phyloP scores from a whole-genome alignment of 1,140 invertebrate genomes.

The Caenorhabditis tropicalis region DNA sequence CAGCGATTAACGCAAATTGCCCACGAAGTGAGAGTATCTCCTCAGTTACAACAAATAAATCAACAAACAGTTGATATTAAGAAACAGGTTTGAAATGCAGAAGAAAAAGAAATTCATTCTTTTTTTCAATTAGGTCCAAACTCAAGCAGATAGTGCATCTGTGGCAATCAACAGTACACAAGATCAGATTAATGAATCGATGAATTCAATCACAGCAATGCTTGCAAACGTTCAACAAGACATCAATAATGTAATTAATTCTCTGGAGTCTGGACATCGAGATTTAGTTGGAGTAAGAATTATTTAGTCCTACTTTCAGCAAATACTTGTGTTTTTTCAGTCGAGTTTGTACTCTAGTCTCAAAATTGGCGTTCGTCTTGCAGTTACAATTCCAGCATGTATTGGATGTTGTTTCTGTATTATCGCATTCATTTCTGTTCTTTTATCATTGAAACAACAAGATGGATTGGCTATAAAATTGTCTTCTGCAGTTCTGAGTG shows the following conservation, averaged over 20 bases:
- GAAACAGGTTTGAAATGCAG: not conserved
- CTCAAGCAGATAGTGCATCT: not conserved
- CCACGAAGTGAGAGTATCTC: not conserved
- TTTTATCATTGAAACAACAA: not conserved
- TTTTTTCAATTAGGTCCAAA: not conserved
- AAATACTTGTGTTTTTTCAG: not conserved
- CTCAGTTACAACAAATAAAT: not conserved
- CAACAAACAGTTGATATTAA: not conserved
- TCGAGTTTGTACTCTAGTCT: not conserved
- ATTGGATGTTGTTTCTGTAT: conserved; percentile 13
- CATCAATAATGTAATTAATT: not conserved
- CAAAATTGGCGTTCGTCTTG: not conserved
- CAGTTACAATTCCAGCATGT: not conserved
- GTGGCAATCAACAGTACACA: not conserved
- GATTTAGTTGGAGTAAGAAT: not conserved
- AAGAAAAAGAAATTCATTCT: not conserved
- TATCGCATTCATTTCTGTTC: not conserved
- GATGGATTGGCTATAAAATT: not conserved
- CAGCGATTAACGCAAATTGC: not conserved
- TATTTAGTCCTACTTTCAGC: not conserved
- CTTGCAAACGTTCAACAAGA: not conserved
- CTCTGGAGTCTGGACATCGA: not conserved
- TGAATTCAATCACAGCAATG: not conserved
- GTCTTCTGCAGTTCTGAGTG: not conserved
- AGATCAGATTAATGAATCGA: not conserved